phyloP scores from a whole-genome alignment of 2,797 vertebrate species.

The Parauchenoglanis ngamensis region DNA sequence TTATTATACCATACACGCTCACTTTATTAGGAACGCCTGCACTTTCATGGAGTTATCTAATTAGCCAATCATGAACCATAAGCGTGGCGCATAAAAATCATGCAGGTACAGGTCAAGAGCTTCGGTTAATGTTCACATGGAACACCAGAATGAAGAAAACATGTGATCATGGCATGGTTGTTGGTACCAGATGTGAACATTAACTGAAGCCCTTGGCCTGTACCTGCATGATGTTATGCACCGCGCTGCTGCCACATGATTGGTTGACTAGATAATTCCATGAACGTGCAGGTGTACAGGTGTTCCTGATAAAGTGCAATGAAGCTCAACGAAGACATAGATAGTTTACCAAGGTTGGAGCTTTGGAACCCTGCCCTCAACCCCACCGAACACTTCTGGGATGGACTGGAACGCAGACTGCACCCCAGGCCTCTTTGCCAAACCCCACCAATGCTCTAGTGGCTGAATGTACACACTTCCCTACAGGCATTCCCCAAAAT shows the following conservation, averaged over 20 bases:
- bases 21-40: too few relatives aligned
- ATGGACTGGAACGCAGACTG: background rate
- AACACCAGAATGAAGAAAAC: too few relatives aligned
- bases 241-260: background rate
- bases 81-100: too few relatives aligned
- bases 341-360: background rate
- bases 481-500: background rate
- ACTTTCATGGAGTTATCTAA: too few relatives aligned
- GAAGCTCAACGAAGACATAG: background rate
- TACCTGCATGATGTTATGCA: background rate
- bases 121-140: too few relatives aligned
- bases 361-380: background rate
- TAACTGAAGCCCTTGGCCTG: background rate
- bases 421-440: background rate
- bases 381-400: background rate
- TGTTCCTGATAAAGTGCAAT: background rate
- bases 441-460: background rate
- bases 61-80: too few relatives aligned
- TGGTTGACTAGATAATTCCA: too few relatives aligned
- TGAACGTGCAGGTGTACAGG: background rate
- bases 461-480: background rate
- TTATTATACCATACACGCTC: too few relatives aligned
- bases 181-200: background rate
- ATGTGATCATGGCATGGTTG: too few relatives aligned
- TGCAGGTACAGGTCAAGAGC: too few relatives aligned